Evolutionary conservation across 2,113 vertebrate genomes (phyloP).

Genomic region (Tachysurus vachellii): DNA sequence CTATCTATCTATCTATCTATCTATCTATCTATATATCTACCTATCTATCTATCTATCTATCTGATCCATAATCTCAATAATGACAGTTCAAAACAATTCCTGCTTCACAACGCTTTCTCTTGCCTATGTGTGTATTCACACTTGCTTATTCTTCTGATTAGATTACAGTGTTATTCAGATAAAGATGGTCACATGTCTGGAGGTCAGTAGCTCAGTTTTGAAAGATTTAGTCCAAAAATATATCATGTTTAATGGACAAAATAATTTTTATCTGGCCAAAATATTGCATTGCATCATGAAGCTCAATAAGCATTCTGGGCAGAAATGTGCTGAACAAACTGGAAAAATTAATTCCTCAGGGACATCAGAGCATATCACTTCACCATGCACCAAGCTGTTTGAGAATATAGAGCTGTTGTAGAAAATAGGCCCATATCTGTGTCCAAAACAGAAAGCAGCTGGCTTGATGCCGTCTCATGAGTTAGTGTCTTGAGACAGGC

Average conservation of each 20-base stretch:
- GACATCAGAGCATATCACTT: neutral
- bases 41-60: neutral
- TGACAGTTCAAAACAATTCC: slow-evolving; percentile 24
- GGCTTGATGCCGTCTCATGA: neutral
- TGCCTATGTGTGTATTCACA: neutral
- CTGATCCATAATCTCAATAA: slow-evolving; percentile 39
- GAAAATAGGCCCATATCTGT: neutral
- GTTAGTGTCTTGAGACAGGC: neutral
- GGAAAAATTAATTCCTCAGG: neutral
- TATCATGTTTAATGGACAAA: neutral
- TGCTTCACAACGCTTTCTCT: neutral
- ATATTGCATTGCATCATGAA: neutral
- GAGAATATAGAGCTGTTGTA: neutral
- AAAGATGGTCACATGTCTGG: neutral
- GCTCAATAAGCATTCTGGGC: neutral
- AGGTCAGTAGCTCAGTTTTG: neutral
- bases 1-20: neutral
- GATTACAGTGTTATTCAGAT: neutral
- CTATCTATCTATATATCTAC: neutral
- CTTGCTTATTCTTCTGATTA: neutral
- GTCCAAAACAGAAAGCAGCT: slow-evolving; percentile 11
- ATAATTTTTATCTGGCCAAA: neutral
- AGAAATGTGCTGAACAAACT: neutral
- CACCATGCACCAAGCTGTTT: neutral
- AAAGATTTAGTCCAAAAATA: neutral